Conservation (phyloP, 2,113 vertebrate genomes). For the Caracal caracal region DNA sequence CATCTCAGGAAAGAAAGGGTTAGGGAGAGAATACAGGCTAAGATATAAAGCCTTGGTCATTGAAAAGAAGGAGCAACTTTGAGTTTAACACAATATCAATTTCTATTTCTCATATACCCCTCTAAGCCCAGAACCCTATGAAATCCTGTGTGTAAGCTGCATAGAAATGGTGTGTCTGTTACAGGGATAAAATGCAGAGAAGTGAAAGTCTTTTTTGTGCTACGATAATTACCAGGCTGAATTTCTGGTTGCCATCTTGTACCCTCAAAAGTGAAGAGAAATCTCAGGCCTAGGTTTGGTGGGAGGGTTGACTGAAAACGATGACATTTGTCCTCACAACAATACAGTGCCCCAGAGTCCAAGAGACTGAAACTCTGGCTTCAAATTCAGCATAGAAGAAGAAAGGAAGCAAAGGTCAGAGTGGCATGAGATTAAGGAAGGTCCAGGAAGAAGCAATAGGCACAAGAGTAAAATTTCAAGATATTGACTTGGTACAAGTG, state of each 20-base stretch:
- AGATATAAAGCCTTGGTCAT: not conserved
- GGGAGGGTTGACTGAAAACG: not conserved
- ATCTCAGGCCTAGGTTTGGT: not conserved
- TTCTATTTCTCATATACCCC: not conserved
- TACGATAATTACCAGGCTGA: not conserved
- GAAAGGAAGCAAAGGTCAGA: not conserved
- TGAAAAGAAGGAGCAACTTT: not conserved
- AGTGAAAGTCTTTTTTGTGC: not conserved
- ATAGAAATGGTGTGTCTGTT: not conserved
- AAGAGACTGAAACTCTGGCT: not conserved
- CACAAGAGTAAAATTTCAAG: not conserved
- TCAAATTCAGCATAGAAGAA: not conserved
- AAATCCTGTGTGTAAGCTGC: not conserved
- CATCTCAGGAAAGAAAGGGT: not conserved
- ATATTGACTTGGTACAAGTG: not conserved
- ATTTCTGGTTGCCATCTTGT: not conserved
- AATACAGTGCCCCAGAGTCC: not conserved
- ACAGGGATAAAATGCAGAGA: not conserved
- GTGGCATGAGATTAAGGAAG: not conserved
- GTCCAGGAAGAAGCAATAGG: not conserved
- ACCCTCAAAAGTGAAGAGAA: not conserved
- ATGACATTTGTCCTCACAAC: not conserved
- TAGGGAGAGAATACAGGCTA: not conserved
- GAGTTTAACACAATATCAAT: not conserved
- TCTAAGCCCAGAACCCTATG: not conserved